Percentiles rank a stretch among this genome's conserved stretches.
These are phyloP conservation scores for Oligia latruncula DNA, from an alignment of 2,888 invertebrate species.

Conservation along the genomic window DNA sequence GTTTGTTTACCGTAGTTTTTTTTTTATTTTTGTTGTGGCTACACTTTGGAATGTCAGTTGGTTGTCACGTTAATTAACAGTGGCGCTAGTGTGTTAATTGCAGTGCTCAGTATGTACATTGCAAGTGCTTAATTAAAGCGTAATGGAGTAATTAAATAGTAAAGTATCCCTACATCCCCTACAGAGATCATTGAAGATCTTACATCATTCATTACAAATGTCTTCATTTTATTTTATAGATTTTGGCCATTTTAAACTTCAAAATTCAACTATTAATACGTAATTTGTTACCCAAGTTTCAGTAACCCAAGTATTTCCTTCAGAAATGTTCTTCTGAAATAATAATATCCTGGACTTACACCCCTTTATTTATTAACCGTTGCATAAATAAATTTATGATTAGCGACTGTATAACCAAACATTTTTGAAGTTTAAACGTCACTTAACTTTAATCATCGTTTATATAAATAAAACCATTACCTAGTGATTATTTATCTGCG, in stretches of 20 bases:
- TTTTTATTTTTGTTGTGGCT: slow-evolving; percentile 46
- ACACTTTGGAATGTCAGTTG: slow-evolving; percentile 50
- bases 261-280: neutral
- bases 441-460: too few species aligned
- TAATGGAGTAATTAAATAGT: slow-evolving; percentile 10
- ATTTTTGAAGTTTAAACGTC: too few species aligned
- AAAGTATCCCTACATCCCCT: slow-evolving; percentile 1
- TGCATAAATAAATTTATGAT: too few species aligned
- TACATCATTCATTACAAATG: neutral
- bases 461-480: too few species aligned
- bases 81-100: slow-evolving; percentile 50
- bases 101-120: slow-evolving; percentile 1
- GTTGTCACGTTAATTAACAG: slow-evolving; percentile 46
- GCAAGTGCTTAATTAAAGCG: slow-evolving; percentile 17
- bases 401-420: too few species aligned
- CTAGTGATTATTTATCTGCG: neutral
- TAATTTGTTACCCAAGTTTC: neutral
- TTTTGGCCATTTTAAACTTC: neutral
- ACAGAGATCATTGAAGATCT: neutral
- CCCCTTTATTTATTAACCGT: too few species aligned
- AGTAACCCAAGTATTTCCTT: neutral
- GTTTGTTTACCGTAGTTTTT: slow-evolving; percentile 44
- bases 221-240: neutral
- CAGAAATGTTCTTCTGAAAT: neutral
- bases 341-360: neutral